A percentile compares a stretch with the other conserved stretches of the same genome.
Conservation (phyloP, 1,140 invertebrate species). For the Melitaea cinxia region DNA sequence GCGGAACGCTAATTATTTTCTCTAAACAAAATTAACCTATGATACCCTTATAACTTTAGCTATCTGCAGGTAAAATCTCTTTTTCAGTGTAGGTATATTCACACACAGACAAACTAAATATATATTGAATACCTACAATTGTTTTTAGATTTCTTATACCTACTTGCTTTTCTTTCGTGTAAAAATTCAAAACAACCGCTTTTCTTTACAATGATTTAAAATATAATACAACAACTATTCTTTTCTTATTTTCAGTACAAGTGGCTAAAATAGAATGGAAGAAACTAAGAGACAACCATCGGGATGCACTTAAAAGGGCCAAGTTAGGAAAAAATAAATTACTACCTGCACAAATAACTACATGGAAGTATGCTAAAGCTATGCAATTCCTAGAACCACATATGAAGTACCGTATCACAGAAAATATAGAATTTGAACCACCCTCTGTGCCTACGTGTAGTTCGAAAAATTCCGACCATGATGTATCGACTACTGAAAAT, state of each 20-base stretch:
- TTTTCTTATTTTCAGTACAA: slow-evolving; percentile 61
- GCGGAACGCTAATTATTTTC: too few species aligned
- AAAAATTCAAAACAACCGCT: too few species aligned
- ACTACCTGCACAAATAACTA: slow-evolving; percentile 70
- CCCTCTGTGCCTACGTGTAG: slow-evolving; percentile 16
- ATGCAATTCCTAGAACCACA: slow-evolving; percentile 75
- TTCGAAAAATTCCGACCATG: slow-evolving; percentile 49
- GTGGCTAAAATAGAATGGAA: slow-evolving; percentile 71
- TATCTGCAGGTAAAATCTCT: too few species aligned
- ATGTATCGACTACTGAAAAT: slow-evolving; percentile 56
- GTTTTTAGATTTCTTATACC: too few species aligned
- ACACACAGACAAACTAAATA: too few species aligned
- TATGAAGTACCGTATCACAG: slow-evolving; percentile 75
- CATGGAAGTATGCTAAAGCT: slow-evolving; percentile 73
- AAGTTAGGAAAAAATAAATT: slow-evolving; percentile 73
- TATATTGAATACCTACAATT: too few species aligned
- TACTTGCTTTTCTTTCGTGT: too few species aligned
- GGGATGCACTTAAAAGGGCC: slow-evolving; percentile 68
- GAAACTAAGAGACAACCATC: slow-evolving; percentile 68
- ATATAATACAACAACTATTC: neutral
- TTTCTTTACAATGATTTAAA: too few species aligned
- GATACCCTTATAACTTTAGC: too few species aligned
- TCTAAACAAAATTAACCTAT: too few species aligned
- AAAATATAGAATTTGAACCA: slow-evolving; percentile 67
- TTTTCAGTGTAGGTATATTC: too few species aligned